Base-by-base conservation (phyloP, 1,140 invertebrate species). In the Macrostomum lignano region DNA sequence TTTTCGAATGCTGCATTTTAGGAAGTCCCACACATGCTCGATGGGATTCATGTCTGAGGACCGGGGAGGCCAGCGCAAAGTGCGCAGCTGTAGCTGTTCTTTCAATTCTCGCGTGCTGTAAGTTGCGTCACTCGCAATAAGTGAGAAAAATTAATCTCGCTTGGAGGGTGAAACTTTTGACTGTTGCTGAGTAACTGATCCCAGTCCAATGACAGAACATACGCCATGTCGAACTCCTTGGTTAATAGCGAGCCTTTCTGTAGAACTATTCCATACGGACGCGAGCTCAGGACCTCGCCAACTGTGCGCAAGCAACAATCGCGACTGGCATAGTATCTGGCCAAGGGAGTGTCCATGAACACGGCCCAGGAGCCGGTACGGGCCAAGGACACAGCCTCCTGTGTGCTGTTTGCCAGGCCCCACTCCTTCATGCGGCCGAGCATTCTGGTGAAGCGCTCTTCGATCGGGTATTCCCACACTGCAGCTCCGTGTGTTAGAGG, bases 381-480 rank as follows among this genome's bases (percentile, higher is more conserved):
- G n/a, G n/a, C n/a, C n/a, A n/a, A n/a, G n/a, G n/a, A n/a, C n/a
- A n/a, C n/a, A 0, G 78, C 82, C 34, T 74, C 71, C 0, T 75
- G 68, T 4, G 72, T 61, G 2, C 61, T 67, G 11, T 63, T 59
- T 0, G 84, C 82, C 14, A 91, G 65, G 0, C 62, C 65, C 0
- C 77, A 72, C 41, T 86, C 77, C 45, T 74, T 69, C 81, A 94
- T 94, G 1, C 77, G 76, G 49, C 84, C 73, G 72, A 81, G 88
- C 68, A 96, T 86, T 54, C 93, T 93, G 1, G 79, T 91, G 52
- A 84, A 96, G 45, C 86, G 93, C 52, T 94, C 82, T 43, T 77
- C 82, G 0, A 91, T 79, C 0, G 86, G 86, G 55, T 93, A 96
- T 52, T 94, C 82, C 84, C 84, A 96, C 0, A 94, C 84, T 0